Conservation (phyloP, 2,113 vertebrate species). For the Nesoenas mayeri region DNA sequence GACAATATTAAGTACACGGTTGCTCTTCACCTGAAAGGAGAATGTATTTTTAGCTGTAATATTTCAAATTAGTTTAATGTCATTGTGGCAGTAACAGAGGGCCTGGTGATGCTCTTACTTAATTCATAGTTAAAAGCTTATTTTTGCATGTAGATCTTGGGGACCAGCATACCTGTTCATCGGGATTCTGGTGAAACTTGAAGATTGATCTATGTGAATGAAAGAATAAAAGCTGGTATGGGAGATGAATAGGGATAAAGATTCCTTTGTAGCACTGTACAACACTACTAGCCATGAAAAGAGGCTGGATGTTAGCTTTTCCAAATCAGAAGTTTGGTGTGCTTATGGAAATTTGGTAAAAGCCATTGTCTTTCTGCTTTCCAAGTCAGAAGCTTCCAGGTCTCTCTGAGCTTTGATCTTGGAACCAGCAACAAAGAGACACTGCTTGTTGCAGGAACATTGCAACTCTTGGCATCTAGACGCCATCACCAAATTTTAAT, state of each 20-base stretch:
- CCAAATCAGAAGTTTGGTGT: neutral
- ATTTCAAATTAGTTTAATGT: neutral
- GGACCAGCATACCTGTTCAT: neutral
- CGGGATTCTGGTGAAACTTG: neutral
- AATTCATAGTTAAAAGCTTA: neutral
- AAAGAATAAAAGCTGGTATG: neutral
- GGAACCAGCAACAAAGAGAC: neutral
- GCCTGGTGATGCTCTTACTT: neutral
- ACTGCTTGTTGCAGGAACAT: neutral
- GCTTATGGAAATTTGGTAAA: neutral
- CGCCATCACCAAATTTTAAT: conserved; percentile 9
- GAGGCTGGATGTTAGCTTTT: neutral
- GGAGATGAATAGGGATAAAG: neutral
- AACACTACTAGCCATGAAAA: neutral
- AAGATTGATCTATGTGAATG: neutral
- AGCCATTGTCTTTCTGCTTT: neutral
- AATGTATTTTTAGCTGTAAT: neutral
- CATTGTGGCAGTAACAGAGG: neutral
- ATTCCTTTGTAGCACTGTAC: neutral
- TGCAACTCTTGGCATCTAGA: neutral
- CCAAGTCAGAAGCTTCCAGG: neutral
- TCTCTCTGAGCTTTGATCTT: conserved; percentile 24
- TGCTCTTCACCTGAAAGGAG: neutral
- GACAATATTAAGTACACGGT: neutral
- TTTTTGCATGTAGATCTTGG: neutral